These are phyloP conservation scores for Arctopsyche grandis DNA, from an alignment of 1,140 invertebrate species.

Conservation along the genomic window DNA sequence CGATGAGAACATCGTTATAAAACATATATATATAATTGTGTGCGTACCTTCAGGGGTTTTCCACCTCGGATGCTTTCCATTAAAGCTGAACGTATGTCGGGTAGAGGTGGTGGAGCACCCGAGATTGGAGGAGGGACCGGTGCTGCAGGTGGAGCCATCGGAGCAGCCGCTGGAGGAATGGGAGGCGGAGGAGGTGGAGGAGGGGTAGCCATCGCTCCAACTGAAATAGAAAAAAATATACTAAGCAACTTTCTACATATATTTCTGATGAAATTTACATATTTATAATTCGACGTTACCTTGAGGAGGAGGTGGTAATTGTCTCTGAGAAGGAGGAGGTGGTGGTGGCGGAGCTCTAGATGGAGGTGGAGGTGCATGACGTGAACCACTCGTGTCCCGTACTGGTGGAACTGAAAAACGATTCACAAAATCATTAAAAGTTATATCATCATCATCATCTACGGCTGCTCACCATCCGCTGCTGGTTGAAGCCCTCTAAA, in stretches of 20 bases:
- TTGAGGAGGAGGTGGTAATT: conserved; percentile 65
- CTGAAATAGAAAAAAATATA: conserved; percentile 4
- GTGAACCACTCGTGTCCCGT: conserved; percentile 46
- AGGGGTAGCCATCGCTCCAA: conserved; percentile 58
- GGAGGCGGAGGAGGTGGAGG: conserved; percentile 61
- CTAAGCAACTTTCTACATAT: background rate
- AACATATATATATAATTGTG: background rate
- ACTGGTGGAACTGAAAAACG: conserved; percentile 13
- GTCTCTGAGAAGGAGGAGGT: conserved; percentile 63
- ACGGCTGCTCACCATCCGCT: no score
- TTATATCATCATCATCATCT: no score
- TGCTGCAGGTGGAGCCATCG: conserved; percentile 44
- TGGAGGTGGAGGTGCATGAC: conserved; percentile 61
- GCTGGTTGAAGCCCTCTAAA: no score
- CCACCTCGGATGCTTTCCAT: conserved; percentile 83
- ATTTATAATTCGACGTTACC: conserved; percentile 51
- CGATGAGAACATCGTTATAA: background rate
- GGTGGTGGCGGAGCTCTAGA: conserved; percentile 62
- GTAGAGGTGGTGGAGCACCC: conserved; percentile 54
- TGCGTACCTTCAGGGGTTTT: conserved; percentile 68
- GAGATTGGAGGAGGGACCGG: conserved; percentile 56
- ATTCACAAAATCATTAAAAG: background rate
- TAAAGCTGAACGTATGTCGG: conserved; percentile 73
- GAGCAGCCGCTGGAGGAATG: background rate
- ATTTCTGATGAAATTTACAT: background rate